Evolutionary conservation across 2,113 vertebrate species (phyloP).

Genomic region (Daubentonia madagascariensis): DNA sequence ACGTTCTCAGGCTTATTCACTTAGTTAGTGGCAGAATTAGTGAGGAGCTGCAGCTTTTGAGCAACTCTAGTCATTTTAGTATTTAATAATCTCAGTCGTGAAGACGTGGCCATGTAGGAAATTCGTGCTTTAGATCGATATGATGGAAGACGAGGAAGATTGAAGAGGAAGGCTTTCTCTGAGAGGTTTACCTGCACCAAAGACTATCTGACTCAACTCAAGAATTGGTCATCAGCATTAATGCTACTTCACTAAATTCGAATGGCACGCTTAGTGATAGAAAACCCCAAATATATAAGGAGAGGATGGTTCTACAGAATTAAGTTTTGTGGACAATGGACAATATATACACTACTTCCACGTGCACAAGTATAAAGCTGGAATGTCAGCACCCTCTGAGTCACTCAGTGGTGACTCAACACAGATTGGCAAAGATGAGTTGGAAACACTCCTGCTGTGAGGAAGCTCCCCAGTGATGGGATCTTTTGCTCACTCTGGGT

Average conservation of each 20-base stretch:
- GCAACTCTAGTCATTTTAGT: neutral
- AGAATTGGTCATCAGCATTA: neutral
- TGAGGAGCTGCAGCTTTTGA: neutral
- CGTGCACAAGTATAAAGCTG: rapidly evolving
- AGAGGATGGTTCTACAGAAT: neutral
- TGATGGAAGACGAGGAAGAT: neutral
- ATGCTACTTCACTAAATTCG: neutral
- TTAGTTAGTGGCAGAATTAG: neutral
- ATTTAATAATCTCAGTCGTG: neutral
- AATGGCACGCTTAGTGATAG: neutral
- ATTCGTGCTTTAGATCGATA: neutral
- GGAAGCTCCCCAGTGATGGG: too few relatives aligned
- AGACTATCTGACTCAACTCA: neutral
- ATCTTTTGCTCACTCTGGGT: neutral
- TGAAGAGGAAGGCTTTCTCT: neutral
- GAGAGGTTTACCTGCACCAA: neutral
- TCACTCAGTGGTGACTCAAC: neutral
- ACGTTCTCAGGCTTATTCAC: neutral
- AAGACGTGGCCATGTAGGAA: neutral
- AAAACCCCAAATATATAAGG: neutral
- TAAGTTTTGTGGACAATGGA: neutral
- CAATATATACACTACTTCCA: neutral
- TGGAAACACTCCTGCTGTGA: neutral
- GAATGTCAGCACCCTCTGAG: neutral
- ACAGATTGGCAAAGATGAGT: neutral